Percentiles rank a stretch among this genome's conserved stretches.
These are phyloP conservation scores for Spisula subtruncata DNA, from an alignment of 2,888 invertebrate genomes.

Conservation along the genomic window DNA sequence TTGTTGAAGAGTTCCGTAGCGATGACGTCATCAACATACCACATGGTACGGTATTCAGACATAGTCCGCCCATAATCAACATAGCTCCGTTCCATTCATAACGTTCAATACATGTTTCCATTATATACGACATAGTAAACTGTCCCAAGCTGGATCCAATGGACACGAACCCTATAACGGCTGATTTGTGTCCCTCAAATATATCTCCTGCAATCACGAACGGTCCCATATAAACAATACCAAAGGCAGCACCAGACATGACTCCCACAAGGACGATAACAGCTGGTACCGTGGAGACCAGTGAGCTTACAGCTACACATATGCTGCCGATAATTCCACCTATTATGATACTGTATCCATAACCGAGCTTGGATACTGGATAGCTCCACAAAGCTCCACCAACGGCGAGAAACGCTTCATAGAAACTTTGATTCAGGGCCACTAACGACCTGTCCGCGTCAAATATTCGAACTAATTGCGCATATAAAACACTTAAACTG, in stretches of 20 bases:
- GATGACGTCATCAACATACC: conserved; percentile 40
- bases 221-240: conserved; percentile 48
- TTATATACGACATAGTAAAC: conserved; percentile 43
- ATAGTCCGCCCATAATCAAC: conserved; percentile 33
- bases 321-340: conserved; percentile 42
- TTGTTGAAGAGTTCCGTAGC: not conserved
- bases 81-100: conserved; percentile 49
- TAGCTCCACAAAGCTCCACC: conserved; percentile 52
- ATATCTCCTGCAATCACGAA: conserved; percentile 50
- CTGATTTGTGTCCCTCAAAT: conserved; percentile 37
- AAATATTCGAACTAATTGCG: conserved; percentile 47
- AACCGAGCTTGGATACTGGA: conserved; percentile 49
- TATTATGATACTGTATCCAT: conserved; percentile 44
- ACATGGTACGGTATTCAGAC: conserved; percentile 50
- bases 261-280: conserved; percentile 47
- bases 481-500: conserved; percentile 47
- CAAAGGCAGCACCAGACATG: conserved; percentile 44
- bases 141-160: conserved; percentile 50
- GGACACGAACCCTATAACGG: conserved; percentile 48
- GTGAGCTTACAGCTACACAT: conserved; percentile 39
- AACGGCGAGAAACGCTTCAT: conserved; percentile 45
- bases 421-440: conserved; percentile 51
- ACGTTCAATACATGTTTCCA: conserved; percentile 48
- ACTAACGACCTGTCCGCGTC: conserved; percentile 34
- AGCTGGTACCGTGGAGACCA: conserved; percentile 34